These are phyloP conservation scores for Margaritifera margaritifera DNA, from an alignment of 2,888 invertebrate species.

Conservation along the genomic window DNA sequence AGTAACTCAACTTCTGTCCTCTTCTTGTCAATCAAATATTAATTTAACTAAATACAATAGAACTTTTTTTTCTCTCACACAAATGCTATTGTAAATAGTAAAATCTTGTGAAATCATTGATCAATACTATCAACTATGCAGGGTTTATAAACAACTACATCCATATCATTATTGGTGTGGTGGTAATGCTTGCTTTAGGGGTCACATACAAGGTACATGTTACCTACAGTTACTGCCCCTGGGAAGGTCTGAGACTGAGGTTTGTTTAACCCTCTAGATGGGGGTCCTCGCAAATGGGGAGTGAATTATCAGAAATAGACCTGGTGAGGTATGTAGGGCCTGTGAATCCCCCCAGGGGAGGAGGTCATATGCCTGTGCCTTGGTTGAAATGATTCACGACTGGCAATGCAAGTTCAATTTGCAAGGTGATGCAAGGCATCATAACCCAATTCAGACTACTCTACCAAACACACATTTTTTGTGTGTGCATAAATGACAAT, in stretches of 20 bases:
- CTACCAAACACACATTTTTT: conserved; percentile 45
- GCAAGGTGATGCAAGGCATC: conserved; percentile 47
- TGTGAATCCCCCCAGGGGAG: conserved; percentile 6
- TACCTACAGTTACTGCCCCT: conserved; percentile 42
- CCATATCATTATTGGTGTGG: conserved; percentile 24
- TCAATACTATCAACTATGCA: no score
- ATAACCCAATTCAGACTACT: conserved; percentile 68
- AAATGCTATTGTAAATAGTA: no score
- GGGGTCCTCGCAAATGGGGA: conserved; percentile 42
- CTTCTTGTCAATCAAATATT: no score
- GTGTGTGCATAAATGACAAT: conserved; percentile 6
- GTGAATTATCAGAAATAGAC: conserved; percentile 56
- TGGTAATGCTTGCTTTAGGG: conserved; percentile 62
- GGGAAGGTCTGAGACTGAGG: conserved; percentile 68
- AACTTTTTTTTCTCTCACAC: no score
- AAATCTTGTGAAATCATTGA: no score
- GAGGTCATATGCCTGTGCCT: conserved; percentile 43
- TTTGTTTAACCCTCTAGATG: conserved; percentile 48
- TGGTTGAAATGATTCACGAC: conserved; percentile 56
- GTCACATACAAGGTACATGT: conserved; percentile 49
- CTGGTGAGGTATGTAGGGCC: conserved; percentile 18
- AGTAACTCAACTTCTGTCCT: no score
- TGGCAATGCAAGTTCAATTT: conserved; percentile 55
- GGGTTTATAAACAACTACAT: no score
- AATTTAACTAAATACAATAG: no score